Evolutionary conservation across 2,113 vertebrate species (phyloP).

Genomic region (Protobothrops mucrosquamatus): DNA sequence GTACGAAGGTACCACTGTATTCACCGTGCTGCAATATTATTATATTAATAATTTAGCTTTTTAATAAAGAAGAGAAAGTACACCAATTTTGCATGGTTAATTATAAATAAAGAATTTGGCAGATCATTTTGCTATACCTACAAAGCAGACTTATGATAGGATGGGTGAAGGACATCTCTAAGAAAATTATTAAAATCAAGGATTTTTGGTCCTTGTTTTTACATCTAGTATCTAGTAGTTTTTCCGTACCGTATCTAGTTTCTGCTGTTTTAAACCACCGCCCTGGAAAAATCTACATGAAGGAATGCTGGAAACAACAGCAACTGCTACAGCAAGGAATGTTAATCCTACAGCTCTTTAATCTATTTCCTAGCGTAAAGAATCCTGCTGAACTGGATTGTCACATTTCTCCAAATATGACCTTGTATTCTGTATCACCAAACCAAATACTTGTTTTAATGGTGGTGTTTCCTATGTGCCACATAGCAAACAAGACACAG

Average conservation of each 20-base stretch:
- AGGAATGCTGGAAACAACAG: not conserved
- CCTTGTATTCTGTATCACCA: not conserved
- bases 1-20: not conserved
- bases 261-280: not conserved
- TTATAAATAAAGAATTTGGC: not conserved
- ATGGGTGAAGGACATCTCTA: not conserved
- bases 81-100: not conserved
- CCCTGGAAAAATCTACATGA: rapidly evolving
- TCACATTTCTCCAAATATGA: not conserved
- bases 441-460: not conserved
- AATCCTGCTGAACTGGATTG: not conserved
- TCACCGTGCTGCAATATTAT: not conserved
- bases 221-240: not conserved
- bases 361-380: not conserved
- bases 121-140: not conserved
- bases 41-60: not conserved
- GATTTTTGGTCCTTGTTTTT: too few relatives aligned
- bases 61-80: not conserved
- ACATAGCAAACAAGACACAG: not conserved
- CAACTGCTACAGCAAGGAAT: not conserved
- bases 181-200: not conserved
- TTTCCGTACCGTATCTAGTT: not conserved
- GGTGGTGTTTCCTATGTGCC: not conserved
- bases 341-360: not conserved
- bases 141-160: not conserved